Evolutionary conservation across 2,797 vertebrate genomes (phyloP), one percentile per base, ranked within the genome.

Genomic region (Pantherophis vulpinus): DNA sequence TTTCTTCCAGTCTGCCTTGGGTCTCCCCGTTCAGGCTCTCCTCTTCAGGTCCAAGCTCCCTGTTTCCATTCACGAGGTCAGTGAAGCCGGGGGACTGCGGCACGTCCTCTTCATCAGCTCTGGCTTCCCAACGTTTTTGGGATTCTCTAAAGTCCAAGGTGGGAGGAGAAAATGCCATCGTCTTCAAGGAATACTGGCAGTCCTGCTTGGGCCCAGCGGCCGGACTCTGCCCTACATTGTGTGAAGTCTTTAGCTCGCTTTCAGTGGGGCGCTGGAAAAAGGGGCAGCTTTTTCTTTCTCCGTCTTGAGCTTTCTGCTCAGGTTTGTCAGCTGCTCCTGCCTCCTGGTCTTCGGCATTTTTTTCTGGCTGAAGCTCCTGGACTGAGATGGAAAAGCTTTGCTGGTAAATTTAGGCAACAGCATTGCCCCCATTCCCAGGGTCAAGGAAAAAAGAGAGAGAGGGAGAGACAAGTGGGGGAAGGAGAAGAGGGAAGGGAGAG

Each of bases 301-400:
- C 14, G 18, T 86, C 16, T 27, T 66, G 16, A 11, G 2, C 63
- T 58, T 13, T 87, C 59, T 66, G 23, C 59, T 18, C 13, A 32
- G 14, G 6, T 42, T 58, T 25, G 12, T 29, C 20, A 56, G 25
- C 25, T 42, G 88, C 47, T 25, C n/a, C n/a, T 20, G 74, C 14
- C 5, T n/a, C 16, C 88, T 20, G 25, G 29, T 66, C 88, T 7
- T 87, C 51, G 4, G 27, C 9, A 14, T 86, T 63, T 29, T 86
- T 55, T 90, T 79, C 88, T 56, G 88, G n/a, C 32, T 29, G 47
- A 59, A 90, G 23, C 88, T 86, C 88, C 51, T 86, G 88, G 32
- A 66, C 92, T 93, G 79, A 29, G 20, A 47, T 16, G 29, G 13
- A 42, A 66, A 60, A 89, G 37, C 23, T 7, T 70, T 23, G 91